Evolutionary conservation across 2,888 invertebrate species (phyloP).

Genomic region (Morinoia aosen): DNA sequence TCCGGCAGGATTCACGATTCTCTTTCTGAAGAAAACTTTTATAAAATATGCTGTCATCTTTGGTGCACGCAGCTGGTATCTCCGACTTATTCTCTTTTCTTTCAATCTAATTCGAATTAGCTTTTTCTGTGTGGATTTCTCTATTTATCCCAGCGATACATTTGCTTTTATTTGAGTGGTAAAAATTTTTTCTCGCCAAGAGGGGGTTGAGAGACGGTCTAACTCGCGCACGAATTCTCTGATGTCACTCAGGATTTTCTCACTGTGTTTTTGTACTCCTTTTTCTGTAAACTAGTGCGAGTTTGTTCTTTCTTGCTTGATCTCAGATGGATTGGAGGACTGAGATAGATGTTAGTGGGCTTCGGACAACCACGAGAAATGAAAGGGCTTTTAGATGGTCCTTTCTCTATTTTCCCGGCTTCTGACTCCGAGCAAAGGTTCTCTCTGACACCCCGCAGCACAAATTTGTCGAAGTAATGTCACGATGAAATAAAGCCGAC

Average conservation of each 20-base stretch:
- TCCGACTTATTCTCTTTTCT: background rate
- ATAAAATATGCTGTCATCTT: background rate
- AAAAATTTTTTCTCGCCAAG: background rate
- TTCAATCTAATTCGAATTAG: background rate
- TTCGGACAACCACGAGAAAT: background rate
- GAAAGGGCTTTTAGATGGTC: background rate
- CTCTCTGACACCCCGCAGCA: background rate
- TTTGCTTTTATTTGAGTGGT: background rate
- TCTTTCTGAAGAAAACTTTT: background rate
- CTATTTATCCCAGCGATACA: background rate
- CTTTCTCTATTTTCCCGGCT: background rate
- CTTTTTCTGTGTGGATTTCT: background rate
- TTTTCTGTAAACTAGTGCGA: background rate
- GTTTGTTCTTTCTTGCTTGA: constrained; percentile 44
- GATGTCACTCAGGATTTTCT: constrained; percentile 39
- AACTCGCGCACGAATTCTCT: constrained; percentile 9
- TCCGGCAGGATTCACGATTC: too few species aligned
- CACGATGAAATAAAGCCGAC: background rate
- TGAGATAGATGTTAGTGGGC: constrained; percentile 43
- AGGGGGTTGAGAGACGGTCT: background rate
- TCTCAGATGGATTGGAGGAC: constrained; percentile 43
- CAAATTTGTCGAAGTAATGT: background rate
- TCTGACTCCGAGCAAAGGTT: background rate
- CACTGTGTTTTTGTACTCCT: background rate
- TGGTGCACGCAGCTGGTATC: too few species aligned